A percentile compares a stretch with the other conserved stretches of the same genome.
These are phyloP conservation scores for Ceratosolen fusciceps DNA, from an alignment of 1,140 invertebrate genomes.

Conservation along the genomic window DNA sequence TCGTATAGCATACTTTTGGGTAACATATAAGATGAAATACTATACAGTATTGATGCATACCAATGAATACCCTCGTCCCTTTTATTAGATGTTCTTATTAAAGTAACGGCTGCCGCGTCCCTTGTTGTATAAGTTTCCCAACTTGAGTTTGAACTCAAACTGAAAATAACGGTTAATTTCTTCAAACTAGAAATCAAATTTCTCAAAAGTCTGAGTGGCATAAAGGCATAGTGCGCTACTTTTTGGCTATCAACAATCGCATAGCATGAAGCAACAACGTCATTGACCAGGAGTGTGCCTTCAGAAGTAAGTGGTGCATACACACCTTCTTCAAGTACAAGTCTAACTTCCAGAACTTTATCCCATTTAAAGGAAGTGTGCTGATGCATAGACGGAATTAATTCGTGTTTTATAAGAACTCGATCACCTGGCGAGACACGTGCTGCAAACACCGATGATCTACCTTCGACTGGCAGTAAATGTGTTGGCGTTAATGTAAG, in stretches of 20 bases:
- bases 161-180: not conserved
- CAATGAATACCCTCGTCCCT: constrained; percentile 82
- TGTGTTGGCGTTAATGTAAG: constrained; percentile 90
- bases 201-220: constrained; percentile 79
- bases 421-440: constrained; percentile 72
- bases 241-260: constrained; percentile 88
- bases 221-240: constrained; percentile 87
- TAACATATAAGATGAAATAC: constrained; percentile 78
- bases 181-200: not conserved
- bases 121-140: not conserved
- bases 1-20: constrained; percentile 70
- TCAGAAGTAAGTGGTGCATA: constrained; percentile 90
- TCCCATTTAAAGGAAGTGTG: constrained; percentile 69
- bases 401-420: constrained; percentile 70
- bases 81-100: constrained; percentile 21
- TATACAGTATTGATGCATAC: constrained; percentile 87
- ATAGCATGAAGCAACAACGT: constrained; percentile 94
- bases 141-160: not conserved
- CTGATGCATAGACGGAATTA: constrained; percentile 66
- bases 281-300: constrained; percentile 92
- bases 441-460: constrained; percentile 75
- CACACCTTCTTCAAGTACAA: constrained; percentile 79
- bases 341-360: constrained; percentile 76
- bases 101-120: not conserved
- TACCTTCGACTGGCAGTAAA: constrained; percentile 75